Conservation (phyloP, 2,797 vertebrate genomes). For the Trichosurus vulpecula region DNA sequence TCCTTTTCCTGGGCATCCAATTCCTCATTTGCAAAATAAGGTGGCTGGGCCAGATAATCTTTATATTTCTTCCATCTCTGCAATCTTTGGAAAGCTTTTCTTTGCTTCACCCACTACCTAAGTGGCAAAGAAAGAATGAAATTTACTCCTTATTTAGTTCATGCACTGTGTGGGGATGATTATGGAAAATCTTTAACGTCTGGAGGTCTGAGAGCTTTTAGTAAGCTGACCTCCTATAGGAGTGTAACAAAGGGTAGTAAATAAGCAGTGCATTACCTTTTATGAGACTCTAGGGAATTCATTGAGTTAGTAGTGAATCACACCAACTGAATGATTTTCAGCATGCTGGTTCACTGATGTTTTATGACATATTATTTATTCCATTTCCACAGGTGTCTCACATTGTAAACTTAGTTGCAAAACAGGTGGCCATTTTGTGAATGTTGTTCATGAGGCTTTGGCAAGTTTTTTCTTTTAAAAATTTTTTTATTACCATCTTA, state of each 20-base stretch:
- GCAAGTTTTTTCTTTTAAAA: not conserved
- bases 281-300: not conserved
- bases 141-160: not conserved
- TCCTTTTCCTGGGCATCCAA: not conserved
- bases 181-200: not conserved
- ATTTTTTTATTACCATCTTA: not conserved
- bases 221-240: not conserved
- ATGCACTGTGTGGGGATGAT: not conserved
- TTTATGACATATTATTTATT: not conserved
- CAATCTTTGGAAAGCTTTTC: not conserved
- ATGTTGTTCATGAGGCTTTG: not conserved
- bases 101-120: not conserved
- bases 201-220: not conserved
- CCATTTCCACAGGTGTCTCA: not conserved
- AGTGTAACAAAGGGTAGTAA: not conserved
- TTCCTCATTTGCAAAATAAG: not conserved
- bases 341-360: not conserved
- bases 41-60: not conserved
- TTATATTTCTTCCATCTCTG: not conserved
- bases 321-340: not conserved
- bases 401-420: not conserved
- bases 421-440: not conserved
- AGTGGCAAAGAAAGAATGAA: not conserved
- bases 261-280: not conserved
- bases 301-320: not conserved